Percentiles rank a stretch among this genome's conserved stretches.
Evolutionary conservation across 2,797 vertebrate species (phyloP).

Genomic region (Tokudaia tokunoshimensis): DNA sequence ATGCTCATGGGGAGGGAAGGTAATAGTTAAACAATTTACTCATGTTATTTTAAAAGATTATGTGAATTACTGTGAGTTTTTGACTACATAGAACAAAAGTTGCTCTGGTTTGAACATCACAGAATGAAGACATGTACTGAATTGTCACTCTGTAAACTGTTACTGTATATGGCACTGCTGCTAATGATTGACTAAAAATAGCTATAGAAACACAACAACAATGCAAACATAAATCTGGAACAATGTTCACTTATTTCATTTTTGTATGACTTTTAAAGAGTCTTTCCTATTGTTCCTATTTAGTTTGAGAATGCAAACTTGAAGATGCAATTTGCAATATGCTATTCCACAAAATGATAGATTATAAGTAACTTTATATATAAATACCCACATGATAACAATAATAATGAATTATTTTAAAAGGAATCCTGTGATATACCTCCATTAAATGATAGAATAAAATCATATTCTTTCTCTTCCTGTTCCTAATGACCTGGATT

Average conservation of each 20-base stretch:
- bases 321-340: neutral
- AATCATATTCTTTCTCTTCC: neutral
- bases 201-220: neutral
- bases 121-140: neutral
- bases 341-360: neutral
- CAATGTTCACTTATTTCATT: neutral
- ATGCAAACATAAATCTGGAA: neutral
- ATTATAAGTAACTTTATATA: neutral
- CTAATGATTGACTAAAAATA: too few relatives aligned
- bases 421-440: too few relatives aligned
- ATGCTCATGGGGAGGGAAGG: neutral
- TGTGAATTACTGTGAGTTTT: neutral
- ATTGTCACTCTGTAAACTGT: neutral
- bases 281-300: neutral
- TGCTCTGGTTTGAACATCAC: neutral
- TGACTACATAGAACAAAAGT: neutral
- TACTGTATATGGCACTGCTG: neutral
- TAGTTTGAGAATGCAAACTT: too few relatives aligned
- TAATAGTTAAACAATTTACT: neutral
- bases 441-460: too few relatives aligned
- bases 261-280: neutral
- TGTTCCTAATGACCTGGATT: neutral
- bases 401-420: neutral
- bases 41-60: neutral
- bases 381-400: accelerated